Evolutionary conservation across 1,140 invertebrate genomes (phyloP).

Genomic region (Caenorhabditis remanei): DNA sequence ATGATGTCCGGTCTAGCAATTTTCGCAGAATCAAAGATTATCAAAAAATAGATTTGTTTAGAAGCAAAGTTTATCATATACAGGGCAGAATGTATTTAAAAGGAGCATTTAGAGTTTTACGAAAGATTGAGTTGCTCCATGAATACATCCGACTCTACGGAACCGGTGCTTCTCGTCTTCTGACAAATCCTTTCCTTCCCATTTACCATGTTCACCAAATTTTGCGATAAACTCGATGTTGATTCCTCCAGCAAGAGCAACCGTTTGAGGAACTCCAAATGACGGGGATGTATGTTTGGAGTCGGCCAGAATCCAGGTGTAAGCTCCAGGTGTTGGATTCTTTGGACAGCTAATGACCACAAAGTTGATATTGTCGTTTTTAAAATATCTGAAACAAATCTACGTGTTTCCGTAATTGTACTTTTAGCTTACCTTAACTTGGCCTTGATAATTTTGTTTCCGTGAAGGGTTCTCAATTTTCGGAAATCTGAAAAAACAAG

Average conservation of each 20-base stretch:
- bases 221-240: constrained; percentile 2
- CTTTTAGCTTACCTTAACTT: neutral
- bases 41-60: too few relatives aligned
- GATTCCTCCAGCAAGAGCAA: neutral
- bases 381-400: neutral
- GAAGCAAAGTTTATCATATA: too few relatives aligned
- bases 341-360: neutral
- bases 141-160: constrained; percentile 5
- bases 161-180: neutral
- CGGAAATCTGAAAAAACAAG: neutral
- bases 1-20: too few relatives aligned
- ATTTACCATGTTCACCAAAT: neutral
- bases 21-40: too few relatives aligned
- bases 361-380: neutral
- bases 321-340: neutral
- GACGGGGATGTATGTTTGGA: neutral
- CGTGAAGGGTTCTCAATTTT: neutral
- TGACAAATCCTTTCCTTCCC: neutral
- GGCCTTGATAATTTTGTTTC: neutral
- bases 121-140: neutral
- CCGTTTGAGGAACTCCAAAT: neutral
- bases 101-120: too few relatives aligned
- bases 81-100: too few relatives aligned
- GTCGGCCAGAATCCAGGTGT: constrained; percentile 10
- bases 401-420: too few relatives aligned